phyloP scores from a whole-genome alignment of 1,140 invertebrate genomes.

The Maniola jurtina region DNA sequence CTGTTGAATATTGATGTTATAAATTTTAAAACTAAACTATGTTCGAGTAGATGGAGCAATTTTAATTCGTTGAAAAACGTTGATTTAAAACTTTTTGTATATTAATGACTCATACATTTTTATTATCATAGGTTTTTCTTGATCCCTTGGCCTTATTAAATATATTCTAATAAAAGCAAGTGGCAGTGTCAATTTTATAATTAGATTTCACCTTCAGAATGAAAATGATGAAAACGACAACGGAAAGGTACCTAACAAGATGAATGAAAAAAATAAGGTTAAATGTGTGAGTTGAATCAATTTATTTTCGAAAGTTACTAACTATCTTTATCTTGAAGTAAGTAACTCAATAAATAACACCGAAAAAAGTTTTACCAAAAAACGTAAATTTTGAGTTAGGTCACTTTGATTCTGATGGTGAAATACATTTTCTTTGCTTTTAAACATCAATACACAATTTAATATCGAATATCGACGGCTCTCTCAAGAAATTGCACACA shows the following conservation, averaged over 20 bases:
- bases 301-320: no score
- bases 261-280: background rate
- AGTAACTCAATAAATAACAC: no score
- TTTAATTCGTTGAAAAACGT: background rate
- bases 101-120: slow-evolving; percentile 3
- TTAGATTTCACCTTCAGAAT: background rate
- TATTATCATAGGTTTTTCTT: slow-evolving; percentile 30
- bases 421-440: no score
- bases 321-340: no score
- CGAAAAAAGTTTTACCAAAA: no score
- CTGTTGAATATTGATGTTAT: background rate
- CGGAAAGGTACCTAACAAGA: no score
- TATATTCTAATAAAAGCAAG: slow-evolving; percentile 43
- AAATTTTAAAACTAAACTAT: background rate
- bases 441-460: no score
- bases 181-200: slow-evolving; percentile 37
- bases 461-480: no score
- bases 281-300: no score
- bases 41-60: background rate
- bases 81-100: background rate
- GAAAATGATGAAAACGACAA: slow-evolving; percentile 2
- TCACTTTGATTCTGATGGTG: no score
- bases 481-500: no score
- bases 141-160: slow-evolving; percentile 52
- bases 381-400: no score